Evolutionary conservation across 2,797 vertebrate genomes (phyloP), one percentile per base, ranked within the genome.

Genomic region (Pterois miles): DNA sequence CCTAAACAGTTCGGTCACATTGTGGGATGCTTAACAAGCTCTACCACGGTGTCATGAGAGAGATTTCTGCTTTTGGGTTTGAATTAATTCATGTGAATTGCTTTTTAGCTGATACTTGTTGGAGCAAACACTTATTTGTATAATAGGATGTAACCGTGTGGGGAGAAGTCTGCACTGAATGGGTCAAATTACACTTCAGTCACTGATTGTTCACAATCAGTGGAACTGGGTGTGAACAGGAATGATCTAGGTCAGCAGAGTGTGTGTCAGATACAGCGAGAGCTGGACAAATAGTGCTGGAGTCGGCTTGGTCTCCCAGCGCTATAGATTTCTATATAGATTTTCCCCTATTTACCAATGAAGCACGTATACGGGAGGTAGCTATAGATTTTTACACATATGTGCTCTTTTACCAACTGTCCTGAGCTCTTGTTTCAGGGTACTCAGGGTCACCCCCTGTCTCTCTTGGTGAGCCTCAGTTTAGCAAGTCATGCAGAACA

Each of bases 171-270:
- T 27, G 20, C 14, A 29, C n/a, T 18, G 73, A 72, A n/a, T 3
- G 31, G 52, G 12, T 46, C 29, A 6, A 40, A 34, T 69, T 34
- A 12, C 69, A 67, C 72, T 74, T 84, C 20, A 73, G 48, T 68
- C 34, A 34, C 48, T 73, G 74, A 83, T 81, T 72, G 72, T 70
- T 68, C 66, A 67, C 60, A 14, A 72, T 85, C 36, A 27, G 36
- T 72, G 12, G 25, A 76, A 74, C 52, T 54, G 75, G 64, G 73
- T 76, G 84, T 80, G 81, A 87, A 57, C 66, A 76, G 76, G 70
- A 87, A 71, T 58, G 72, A 88, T 89, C 23, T 79, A 76, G 89
- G 89, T 88, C 88, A 85, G 84, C 74, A 70, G 65, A 12, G 67
- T 67, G 50, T 48, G 6, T 34, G 71, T 20, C 53, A 1, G 53